Evolutionary conservation across 2,888 invertebrate genomes (phyloP).

Genomic region (Sinelater perroti): DNA sequence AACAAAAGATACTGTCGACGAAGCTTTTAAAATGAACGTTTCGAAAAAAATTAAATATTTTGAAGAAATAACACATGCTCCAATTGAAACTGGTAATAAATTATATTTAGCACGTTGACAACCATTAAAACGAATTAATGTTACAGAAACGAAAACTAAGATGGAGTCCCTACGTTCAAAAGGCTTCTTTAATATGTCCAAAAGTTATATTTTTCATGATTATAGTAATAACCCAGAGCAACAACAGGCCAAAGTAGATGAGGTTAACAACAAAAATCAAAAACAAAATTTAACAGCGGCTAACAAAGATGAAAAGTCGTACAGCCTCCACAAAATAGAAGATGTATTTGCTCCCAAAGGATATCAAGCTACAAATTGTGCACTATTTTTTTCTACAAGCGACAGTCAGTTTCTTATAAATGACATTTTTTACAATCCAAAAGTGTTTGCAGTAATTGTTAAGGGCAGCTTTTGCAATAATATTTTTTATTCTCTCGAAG

Average conservation of each 20-base stretch:
- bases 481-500: neutral
- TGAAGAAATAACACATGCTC: neutral
- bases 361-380: neutral
- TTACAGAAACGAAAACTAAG: too few species aligned
- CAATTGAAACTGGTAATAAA: too few species aligned
- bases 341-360: neutral
- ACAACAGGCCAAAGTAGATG: neutral
- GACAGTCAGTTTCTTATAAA: neutral
- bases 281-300: neutral
- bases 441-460: neutral
- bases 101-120: too few species aligned
- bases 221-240: neutral
- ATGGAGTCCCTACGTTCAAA: too few species aligned
- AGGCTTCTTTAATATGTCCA: too few species aligned
- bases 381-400: conserved; percentile 3
- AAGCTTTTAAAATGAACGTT: neutral
- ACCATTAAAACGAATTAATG: too few species aligned
- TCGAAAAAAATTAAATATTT: conserved; percentile 4
- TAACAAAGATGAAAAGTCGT: neutral
- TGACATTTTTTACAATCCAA: neutral
- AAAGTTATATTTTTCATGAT: too few species aligned
- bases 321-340: neutral
- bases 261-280: too few species aligned
- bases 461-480: neutral
- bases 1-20: too few species aligned